Percentiles rank a stretch among this genome's conserved stretches.
These are phyloP conservation scores for Caranx ignobilis DNA, from an alignment of 2,113 vertebrate species.

Conservation along the genomic window DNA sequence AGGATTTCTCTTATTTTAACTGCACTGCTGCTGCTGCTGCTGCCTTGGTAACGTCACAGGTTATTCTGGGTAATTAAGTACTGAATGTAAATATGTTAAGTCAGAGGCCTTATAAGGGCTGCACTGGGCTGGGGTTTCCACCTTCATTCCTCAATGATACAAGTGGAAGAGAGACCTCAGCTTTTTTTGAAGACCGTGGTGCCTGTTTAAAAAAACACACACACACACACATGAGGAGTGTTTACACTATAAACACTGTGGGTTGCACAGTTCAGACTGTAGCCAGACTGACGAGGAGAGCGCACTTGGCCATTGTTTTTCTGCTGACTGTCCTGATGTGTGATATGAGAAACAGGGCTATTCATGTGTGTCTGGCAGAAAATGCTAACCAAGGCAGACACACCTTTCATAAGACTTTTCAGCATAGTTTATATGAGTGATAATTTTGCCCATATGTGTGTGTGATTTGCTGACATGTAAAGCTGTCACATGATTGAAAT, in stretches of 20 bases:
- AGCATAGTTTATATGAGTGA: not conserved
- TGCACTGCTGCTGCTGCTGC: slow-evolving; percentile 35
- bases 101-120: slow-evolving; percentile 50
- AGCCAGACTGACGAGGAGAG: not conserved
- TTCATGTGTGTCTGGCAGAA: not conserved
- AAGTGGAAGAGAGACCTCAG: not conserved
- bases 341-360: not conserved
- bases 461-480: not conserved
- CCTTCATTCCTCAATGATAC: not conserved
- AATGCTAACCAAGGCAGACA: not conserved
- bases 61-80: slow-evolving; percentile 75
- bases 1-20: slow-evolving; percentile 77
- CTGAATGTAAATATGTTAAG: slow-evolving; percentile 60
- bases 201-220: slow-evolving; percentile 12
- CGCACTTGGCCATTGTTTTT: not conserved
- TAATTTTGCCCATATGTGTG: not conserved
- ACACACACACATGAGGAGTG: slow-evolving; percentile 29
- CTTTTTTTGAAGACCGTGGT: slow-evolving; percentile 8
- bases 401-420: not conserved
- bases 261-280: slow-evolving; percentile 39
- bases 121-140: slow-evolving; percentile 1
- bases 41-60: slow-evolving; percentile 48
- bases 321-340: slow-evolving; percentile 28
- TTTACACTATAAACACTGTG: slow-evolving; percentile 45
- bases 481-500: too few relatives aligned